Conservation (phyloP, 2,888 invertebrate genomes). For the Dynastes grantii region DNA sequence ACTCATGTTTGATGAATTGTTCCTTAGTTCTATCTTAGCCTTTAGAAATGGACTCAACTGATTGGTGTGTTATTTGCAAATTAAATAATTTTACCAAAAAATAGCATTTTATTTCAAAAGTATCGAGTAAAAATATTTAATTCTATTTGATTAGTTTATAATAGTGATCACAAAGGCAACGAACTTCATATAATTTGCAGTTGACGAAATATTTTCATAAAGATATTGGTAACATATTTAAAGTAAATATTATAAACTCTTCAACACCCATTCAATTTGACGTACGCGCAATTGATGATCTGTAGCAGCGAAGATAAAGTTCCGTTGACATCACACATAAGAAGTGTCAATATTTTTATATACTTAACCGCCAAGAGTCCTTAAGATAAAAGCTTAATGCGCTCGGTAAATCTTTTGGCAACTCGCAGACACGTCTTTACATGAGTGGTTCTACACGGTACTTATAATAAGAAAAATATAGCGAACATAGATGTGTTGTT, state of each 20-base stretch:
- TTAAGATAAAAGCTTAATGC: constrained; percentile 36
- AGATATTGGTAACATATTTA: neutral
- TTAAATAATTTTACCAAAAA: too few species aligned
- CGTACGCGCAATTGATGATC: neutral
- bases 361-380: constrained; percentile 21
- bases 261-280: neutral
- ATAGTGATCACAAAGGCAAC: too few species aligned
- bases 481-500: too few species aligned
- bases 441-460: constrained; percentile 3
- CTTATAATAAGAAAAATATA: neutral
- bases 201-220: neutral
- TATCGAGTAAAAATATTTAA: too few species aligned
- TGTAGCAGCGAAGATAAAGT: constrained; percentile 1
- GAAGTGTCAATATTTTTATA: constrained; percentile 27
- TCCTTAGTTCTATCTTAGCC: too few species aligned
- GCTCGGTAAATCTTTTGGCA: constrained; percentile 27
- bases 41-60: too few species aligned
- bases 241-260: constrained; percentile 1
- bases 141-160: too few species aligned
- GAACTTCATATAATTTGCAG: too few species aligned
- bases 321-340: neutral
- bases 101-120: too few species aligned
- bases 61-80: too few species aligned
- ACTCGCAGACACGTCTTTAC: neutral
- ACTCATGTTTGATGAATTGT: too few species aligned